Base-by-base conservation (phyloP, 2,888 invertebrate genomes). In the Spisula solida region DNA sequence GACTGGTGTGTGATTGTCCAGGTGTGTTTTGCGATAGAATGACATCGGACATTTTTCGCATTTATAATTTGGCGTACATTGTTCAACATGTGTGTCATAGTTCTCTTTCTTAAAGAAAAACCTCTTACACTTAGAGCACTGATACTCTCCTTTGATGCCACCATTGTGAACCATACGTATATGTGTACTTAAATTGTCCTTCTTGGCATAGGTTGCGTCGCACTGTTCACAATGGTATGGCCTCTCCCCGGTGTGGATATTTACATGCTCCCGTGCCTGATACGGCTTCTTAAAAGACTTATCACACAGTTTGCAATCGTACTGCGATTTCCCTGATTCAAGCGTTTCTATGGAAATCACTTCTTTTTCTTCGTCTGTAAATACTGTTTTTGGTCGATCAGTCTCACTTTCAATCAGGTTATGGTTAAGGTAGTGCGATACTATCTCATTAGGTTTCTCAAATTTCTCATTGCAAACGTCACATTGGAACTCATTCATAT, bases 21-120 rank as follows among this genome's bases (percentile, higher is more conserved):
- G 82, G 34, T 88, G 88, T 12, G 88, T 87, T n/a, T 86, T 86
- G 5, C 86, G 48, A 47, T 85, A 85, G 79, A 90, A 90, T 25
- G 31, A 55, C 29, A 84, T 83, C 14, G 51, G 60, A 87, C 90
- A 90, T n/a, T 82, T 55, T 18, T 87, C 85, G 31, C 90, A 90
- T 25, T 85, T 81, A 56, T 80, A 79, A 55, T 70, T 80, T 25
- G 82, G 88, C 60, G 83, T 75, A 31, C 90, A 88, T 20, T 60
- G 85, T 56, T 87, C 82, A 29, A 82, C 29, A 47, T 87, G 90
- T 31, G 34, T 25, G 4, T 87, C 85, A 47, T 60, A 88, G 55
- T 79, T 85, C 29, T 85, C 82, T 66, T 85, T 82, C 47, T 56
- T 85, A 47, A 81, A 31, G 47, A 82, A 88, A 12, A 14, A 47